Base-by-base conservation (phyloP, 2,113 vertebrate species). In the Oncorhynchus mykiss region DNA sequence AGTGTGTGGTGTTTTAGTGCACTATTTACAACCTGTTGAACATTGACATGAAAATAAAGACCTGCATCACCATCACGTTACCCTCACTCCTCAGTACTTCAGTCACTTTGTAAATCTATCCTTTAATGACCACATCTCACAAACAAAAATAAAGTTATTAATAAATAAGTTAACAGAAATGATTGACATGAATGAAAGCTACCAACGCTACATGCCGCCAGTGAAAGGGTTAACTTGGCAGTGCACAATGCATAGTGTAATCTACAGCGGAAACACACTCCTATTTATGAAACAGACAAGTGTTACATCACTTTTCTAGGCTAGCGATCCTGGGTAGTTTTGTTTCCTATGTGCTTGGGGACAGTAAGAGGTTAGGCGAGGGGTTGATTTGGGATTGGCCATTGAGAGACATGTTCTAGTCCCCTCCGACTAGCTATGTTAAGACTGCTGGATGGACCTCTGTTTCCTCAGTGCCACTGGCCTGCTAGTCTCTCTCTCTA, bases 1-100 rank as follows among this genome's bases (percentile, higher is more conserved):
- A 7, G 6, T n/a, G 57, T 76, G 57, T 39, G 39, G 24, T 29
- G 25, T 22, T 78, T 75, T 62, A 57, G 75, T 68, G 73, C 71
- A 79, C 68, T 66, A 86, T 82, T 67, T 88, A 88, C 80, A 89
- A 72, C 45, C 22, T 3, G 3, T 12, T 22, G 4, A 74, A 78
- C 78, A 79, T 72, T 76, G 1, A 75, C 39, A 72, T 16, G 8
- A 27, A 72, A 29, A 59, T 31, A 29, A 60, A 72, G 54, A 22
- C 16, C 64, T 14, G 57, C 20, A 7, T 48, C 13, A 25, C 27
- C 45, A 48, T 18, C 11, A 64, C 18, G 0, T 12, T 12, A 54
- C 65, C 54, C 57, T 74, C 45, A 54, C 34, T 67, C 4, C 39
- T 45, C 39, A 73, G 77, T 76, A 62, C 57, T 69, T 45, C 9